These are phyloP conservation scores for Gadus chalcogrammus DNA, from an alignment of 2,113 vertebrate genomes.

Conservation along the genomic window DNA sequence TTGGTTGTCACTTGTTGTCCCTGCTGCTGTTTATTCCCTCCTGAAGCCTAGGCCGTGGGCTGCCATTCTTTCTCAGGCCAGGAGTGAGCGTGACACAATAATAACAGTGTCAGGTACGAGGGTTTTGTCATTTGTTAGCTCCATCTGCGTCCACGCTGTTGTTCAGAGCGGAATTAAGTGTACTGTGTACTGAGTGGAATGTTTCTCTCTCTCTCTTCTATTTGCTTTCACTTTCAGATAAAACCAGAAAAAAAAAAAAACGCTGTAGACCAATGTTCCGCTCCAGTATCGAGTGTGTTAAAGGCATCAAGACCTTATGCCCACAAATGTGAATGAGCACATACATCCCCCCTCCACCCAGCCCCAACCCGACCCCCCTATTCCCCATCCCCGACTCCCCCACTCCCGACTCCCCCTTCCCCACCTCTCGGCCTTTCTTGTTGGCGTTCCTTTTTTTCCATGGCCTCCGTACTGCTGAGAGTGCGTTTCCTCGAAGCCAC, in stretches of 20 bases:
- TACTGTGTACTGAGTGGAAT: background rate
- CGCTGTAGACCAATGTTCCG: constrained; percentile 19
- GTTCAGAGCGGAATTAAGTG: too few relatives aligned
- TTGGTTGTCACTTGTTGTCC: too few relatives aligned
- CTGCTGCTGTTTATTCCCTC: too few relatives aligned
- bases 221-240: constrained; percentile 41
- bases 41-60: too few relatives aligned
- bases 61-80: too few relatives aligned
- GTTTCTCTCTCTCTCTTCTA: background rate
- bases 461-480: constrained; percentile 77
- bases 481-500: constrained; percentile 76
- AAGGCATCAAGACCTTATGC: constrained; percentile 64
- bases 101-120: too few relatives aligned
- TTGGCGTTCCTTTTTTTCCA: constrained; percentile 73
- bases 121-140: too few relatives aligned
- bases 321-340: constrained; percentile 67
- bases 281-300: constrained; percentile 57
- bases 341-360: too few relatives aligned
- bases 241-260: constrained; percentile 7
- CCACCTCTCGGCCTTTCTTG: constrained; percentile 44
- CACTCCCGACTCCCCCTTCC: constrained; percentile 6
- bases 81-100: too few relatives aligned
- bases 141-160: too few relatives aligned
- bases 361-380: constrained; percentile 7
- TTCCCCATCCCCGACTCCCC: constrained; percentile 20